These are phyloP conservation scores for Pogonognathellus flavescens DNA, from an alignment of 1,140 invertebrate species.

Conservation along the genomic window DNA sequence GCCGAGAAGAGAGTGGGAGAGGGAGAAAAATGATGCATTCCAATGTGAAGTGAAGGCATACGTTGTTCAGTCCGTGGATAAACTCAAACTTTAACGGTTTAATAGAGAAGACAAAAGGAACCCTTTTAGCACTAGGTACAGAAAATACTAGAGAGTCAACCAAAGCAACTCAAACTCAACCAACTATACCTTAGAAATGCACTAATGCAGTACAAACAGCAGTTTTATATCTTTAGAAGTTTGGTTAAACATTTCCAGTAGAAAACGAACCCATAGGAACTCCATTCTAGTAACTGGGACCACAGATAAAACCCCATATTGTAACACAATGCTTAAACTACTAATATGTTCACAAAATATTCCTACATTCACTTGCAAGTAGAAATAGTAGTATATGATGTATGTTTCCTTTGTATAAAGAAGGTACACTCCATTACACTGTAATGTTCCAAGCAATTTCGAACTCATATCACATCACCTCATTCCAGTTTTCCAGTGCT, in stretches of 20 bases:
- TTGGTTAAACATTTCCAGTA: background rate
- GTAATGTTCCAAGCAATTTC: no score
- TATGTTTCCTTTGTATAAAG: no score
- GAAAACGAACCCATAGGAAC: background rate
- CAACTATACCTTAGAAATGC: background rate
- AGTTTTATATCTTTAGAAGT: background rate
- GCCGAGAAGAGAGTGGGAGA: background rate
- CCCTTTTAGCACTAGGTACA: constrained; percentile 33
- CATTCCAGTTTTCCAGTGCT: no score
- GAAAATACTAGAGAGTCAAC: background rate
- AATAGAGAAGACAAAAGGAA: constrained; percentile 32
- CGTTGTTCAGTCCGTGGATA: background rate
- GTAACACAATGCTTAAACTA: no score
- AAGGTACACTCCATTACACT: no score
- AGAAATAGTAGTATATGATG: no score
- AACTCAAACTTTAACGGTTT: constrained; percentile 29
- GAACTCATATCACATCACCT: no score
- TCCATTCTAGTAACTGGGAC: no score
- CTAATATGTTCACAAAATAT: no score
- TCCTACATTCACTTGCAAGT: no score
- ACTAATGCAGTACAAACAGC: background rate
- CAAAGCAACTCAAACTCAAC: constrained; percentile 10
- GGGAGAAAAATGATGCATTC: constrained; percentile 45
- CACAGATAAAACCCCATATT: no score
- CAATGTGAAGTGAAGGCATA: constrained; percentile 44